Evolutionary conservation across 1,140 invertebrate species (phyloP).

Genomic region (Lineus longissimus): DNA sequence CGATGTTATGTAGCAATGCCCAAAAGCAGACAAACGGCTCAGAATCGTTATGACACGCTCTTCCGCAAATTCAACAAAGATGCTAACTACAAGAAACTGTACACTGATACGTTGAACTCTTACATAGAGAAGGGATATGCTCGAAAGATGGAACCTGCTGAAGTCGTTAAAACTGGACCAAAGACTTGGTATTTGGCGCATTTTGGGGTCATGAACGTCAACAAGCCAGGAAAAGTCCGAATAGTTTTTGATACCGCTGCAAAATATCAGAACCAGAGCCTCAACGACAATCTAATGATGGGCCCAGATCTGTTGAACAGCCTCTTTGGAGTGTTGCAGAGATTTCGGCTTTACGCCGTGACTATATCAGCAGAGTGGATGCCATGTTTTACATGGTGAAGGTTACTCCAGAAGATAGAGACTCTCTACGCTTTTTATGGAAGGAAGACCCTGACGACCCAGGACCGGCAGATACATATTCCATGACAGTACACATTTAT

Average conservation of each 20-base stretch:
- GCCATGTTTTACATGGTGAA: conserved; percentile 22
- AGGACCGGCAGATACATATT: conserved; percentile 5
- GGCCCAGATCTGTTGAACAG: conserved; percentile 13
- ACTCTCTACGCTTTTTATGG: conserved; percentile 15
- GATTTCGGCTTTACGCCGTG: conserved; percentile 14
- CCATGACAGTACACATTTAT: conserved; percentile 21
- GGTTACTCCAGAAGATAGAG: conserved; percentile 11
- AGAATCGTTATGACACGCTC: not conserved
- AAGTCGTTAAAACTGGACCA: not conserved
- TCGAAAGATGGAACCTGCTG: not conserved
- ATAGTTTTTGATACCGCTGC: conserved; percentile 6
- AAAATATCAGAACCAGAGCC: conserved; percentile 10
- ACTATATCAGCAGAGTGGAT: conserved; percentile 20
- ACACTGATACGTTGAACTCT: not conserved
- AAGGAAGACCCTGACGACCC: conserved; percentile 8
- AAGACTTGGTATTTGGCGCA: conserved; percentile 13
- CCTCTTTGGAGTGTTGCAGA: conserved; percentile 9
- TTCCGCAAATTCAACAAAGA: not conserved
- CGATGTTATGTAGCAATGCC: not conserved
- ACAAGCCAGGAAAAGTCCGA: not conserved
- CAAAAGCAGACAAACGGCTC: not conserved
- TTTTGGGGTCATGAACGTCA: conserved; percentile 6
- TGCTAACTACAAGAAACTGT: not conserved
- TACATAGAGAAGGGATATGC: conserved; percentile 8
- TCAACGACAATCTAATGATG: conserved; percentile 9